These are phyloP conservation scores for Allolobophora icterica DNA, from an alignment of 2,888 invertebrate genomes.

Conservation along the genomic window DNA sequence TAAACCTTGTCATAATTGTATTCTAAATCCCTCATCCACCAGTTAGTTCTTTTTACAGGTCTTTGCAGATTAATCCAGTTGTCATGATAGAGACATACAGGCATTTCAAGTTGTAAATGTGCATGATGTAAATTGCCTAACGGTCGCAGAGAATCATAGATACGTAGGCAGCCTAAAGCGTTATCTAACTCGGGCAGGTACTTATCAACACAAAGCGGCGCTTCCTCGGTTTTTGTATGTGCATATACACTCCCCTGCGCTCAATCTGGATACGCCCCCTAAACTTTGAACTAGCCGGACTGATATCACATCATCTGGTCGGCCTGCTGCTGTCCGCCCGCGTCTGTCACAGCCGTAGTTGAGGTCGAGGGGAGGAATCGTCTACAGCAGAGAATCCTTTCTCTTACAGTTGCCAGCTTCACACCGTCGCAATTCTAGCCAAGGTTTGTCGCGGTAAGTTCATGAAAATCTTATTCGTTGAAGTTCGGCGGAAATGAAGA, in stretches of 20 bases:
- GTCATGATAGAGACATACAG: neutral
- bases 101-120: neutral
- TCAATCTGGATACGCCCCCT: neutral
- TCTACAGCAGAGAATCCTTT: neutral
- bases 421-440: neutral
- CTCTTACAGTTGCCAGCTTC: neutral
- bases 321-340: neutral
- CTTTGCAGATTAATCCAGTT: neutral
- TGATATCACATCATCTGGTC: neutral
- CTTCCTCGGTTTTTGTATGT: neutral
- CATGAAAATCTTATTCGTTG: neutral
- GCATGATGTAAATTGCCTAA: neutral
- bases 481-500: neutral
- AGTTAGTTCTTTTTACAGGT: neutral
- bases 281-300: neutral
- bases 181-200: neutral
- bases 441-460: slow-evolving; percentile 4
- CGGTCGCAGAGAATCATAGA: neutral
- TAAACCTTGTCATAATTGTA: too few species aligned
- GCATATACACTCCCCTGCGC: neutral
- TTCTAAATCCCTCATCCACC: neutral
- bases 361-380: neutral
- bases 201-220: slow-evolving; percentile 17
- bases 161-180: neutral
- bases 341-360: neutral